Evolutionary conservation across 1,140 invertebrate species (phyloP).

Genomic region (Limonius californicus): DNA sequence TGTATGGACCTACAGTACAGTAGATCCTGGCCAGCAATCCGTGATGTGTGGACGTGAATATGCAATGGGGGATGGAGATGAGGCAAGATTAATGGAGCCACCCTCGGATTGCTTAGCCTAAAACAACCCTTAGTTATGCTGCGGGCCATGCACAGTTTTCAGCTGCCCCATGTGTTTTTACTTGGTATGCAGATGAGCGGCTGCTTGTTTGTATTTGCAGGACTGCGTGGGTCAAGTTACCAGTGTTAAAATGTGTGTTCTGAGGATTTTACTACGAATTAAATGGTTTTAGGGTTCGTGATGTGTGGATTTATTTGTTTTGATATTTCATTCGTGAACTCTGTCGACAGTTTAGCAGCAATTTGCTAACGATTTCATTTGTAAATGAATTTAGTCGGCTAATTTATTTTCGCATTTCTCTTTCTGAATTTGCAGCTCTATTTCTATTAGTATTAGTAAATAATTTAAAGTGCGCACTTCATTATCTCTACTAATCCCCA

Average conservation of each 20-base stretch:
- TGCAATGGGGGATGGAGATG: constrained; percentile 44
- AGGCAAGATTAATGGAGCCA: constrained; percentile 47
- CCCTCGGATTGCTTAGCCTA: constrained; percentile 44
- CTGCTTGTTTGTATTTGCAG: constrained; percentile 22
- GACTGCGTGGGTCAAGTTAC: constrained; percentile 21
- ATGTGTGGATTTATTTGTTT: constrained; percentile 17
- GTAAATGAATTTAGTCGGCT: background rate
- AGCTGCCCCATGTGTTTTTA: constrained; percentile 12
- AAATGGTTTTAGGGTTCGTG: constrained; percentile 9
- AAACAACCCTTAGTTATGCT: constrained; percentile 43
- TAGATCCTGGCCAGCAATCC: constrained; percentile 34
- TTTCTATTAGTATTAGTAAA: too few relatives aligned
- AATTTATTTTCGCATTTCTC: too few relatives aligned
- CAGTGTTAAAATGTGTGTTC: constrained; percentile 25
- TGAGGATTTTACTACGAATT: constrained; percentile 19
- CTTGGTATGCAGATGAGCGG: constrained; percentile 21
- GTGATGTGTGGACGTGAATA: constrained; percentile 48
- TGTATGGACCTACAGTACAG: constrained; percentile 17
- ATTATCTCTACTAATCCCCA: too few relatives aligned
- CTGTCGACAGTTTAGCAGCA: background rate
- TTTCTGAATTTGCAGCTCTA: too few relatives aligned
- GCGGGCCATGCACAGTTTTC: constrained; percentile 24
- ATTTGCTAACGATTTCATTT: background rate
- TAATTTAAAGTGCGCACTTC: too few relatives aligned
- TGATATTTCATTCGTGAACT: constrained; percentile 9